These are phyloP conservation scores for Micromys minutus DNA, from an alignment of 2,113 vertebrate species.

Conservation along the genomic window DNA sequence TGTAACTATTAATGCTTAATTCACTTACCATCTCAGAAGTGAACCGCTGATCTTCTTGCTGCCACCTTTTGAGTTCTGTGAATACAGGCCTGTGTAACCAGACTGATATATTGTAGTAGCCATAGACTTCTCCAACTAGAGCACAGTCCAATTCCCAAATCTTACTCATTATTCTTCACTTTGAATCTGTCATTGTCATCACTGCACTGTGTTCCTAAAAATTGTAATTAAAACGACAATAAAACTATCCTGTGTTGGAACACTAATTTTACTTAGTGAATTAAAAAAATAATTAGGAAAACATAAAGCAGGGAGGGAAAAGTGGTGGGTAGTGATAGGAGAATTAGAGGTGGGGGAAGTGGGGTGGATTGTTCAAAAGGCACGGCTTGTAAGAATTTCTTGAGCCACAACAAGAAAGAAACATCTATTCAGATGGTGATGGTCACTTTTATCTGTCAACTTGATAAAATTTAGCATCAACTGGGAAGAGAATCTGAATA, in stretches of 20 bases:
- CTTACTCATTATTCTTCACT: neutral
- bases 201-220: neutral
- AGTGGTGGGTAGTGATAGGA: too few species aligned
- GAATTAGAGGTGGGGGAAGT: neutral
- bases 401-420: neutral
- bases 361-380: neutral
- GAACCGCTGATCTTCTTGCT: neutral
- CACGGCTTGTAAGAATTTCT: neutral
- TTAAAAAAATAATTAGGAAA: neutral
- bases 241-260: neutral
- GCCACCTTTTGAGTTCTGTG: neutral
- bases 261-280: neutral
- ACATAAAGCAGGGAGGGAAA: neutral
- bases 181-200: neutral
- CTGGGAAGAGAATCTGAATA: neutral
- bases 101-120: too few species aligned
- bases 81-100: neutral
- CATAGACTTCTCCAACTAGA: too few species aligned
- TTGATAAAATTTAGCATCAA: neutral
- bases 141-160: too few species aligned
- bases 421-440: too few species aligned
- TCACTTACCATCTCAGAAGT: neutral
- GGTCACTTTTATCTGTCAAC: neutral
- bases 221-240: neutral
- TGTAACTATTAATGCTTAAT: neutral